These are phyloP conservation scores for Neodiprion fabricii DNA, from an alignment of 1,140 invertebrate species.

Conservation along the genomic window DNA sequence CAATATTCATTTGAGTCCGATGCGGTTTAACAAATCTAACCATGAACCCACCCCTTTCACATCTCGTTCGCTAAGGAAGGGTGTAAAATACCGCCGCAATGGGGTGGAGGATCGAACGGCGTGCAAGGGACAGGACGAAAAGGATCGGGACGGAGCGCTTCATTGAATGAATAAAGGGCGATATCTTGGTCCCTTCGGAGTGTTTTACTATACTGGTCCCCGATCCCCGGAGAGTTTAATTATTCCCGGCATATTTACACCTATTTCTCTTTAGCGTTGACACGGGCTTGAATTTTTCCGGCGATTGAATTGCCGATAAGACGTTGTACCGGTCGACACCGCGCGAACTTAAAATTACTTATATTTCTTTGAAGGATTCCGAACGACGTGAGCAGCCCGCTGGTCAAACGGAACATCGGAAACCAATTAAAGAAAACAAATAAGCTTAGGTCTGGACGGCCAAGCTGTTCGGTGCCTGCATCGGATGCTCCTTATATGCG, in stretches of 20 bases:
- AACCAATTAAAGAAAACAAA: conserved; percentile 17
- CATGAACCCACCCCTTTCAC: background rate
- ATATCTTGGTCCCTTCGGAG: no score
- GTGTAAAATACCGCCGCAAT: background rate
- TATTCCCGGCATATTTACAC: background rate
- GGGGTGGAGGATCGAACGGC: no score
- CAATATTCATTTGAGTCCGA: background rate
- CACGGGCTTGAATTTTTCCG: background rate
- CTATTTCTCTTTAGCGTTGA: background rate
- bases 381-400: background rate
- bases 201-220: background rate
- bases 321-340: background rate
- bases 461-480: background rate
- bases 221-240: background rate
- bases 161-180: no score
- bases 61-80: background rate
- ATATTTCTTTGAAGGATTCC: background rate
- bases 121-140: no score
- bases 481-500: background rate
- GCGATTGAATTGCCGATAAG: background rate
- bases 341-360: conserved; percentile 2
- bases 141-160: no score
- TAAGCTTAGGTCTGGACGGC: conserved; percentile 6
- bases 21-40: no score
- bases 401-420: conserved; percentile 9